Base-by-base conservation (phyloP, 2,888 invertebrate species). In the Rotaria sp. region DNA sequence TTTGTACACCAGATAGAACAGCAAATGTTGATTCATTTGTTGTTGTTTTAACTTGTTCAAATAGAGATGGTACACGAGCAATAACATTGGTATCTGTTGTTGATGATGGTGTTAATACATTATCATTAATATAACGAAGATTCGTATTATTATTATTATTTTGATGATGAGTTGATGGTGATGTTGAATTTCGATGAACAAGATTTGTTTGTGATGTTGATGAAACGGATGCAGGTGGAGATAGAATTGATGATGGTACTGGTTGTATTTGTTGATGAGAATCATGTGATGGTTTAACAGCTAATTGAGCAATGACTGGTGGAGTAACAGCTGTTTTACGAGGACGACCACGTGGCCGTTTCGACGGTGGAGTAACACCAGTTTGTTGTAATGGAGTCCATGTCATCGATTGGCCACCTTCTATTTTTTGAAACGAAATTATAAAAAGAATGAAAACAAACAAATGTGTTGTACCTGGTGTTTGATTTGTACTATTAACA, bases 1-100 rank as follows among this genome's bases (percentile, higher is more conserved):
- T 80, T 80, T 80, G 80, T 45, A 80, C 80, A 45, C 80, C 80
- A 45, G 80, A 80, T 80, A 80, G 26, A 26, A 80, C 80, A 80
- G 80, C 80, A 45, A 45, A 45, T 45, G 80, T 45, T 45, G 80
- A 80, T 80, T 80, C 80, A 80, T 80, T 80, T 24, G 80, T 80
- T 45, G 80, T 80, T 45, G 80, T 10, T 80, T 80, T 80, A 41
- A 80, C 80, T 45, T 41, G 45, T n/a, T 80, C 80, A n/a, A 80
- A 80, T 45, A 80, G 10, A 13, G 80, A 80, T 45, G 80, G 80
- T 13, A 80, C 45, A 15, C 80, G 80, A 45, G 80, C 45, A 7
- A 80, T 80, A 45, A 80, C 41, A 80, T 80, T 80, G n/a, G 80
- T 80, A n/a, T 80, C 80, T 2, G 45, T 45, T 3, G 45, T 45